Conservation (phyloP, 2,888 invertebrate species). For the Lepidocyrtoides sp. region DNA sequence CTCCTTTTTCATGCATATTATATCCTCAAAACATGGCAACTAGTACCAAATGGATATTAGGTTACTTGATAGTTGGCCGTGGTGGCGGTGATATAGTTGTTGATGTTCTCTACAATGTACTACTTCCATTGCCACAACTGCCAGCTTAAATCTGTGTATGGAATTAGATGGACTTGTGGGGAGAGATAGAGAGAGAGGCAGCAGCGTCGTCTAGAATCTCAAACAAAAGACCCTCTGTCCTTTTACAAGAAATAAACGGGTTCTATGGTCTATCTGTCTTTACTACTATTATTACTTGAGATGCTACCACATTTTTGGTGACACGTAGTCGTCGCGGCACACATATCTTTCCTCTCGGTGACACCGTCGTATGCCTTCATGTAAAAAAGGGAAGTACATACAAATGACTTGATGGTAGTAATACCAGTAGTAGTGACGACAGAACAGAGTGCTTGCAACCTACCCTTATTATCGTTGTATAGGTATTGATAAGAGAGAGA, state of each 20-base stretch:
- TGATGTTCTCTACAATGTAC: not conserved
- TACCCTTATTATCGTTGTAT: not conserved
- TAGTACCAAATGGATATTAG: constrained; percentile 16
- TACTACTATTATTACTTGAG: constrained; percentile 28
- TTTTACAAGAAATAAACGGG: constrained; percentile 58
- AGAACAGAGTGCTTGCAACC: not conserved
- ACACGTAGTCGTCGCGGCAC: constrained; percentile 35
- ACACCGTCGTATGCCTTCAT: constrained; percentile 59
- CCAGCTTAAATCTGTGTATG: constrained; percentile 52
- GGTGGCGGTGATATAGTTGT: not conserved
- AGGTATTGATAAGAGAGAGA: not conserved
- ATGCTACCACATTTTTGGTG: constrained; percentile 39
- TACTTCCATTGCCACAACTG: constrained; percentile 30
- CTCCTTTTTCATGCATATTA: constrained; percentile 48
- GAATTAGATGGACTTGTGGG: constrained; percentile 48
- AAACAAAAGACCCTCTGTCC: constrained; percentile 33
- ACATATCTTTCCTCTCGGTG: constrained; percentile 49
- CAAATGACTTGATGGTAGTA: constrained; percentile 59
- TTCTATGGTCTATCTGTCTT: constrained; percentile 34
- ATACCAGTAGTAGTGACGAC: not conserved
- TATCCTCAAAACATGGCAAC: constrained; percentile 22
- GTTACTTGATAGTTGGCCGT: not conserved
- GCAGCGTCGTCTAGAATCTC: constrained; percentile 57
- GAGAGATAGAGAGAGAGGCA: not conserved
- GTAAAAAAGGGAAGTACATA: constrained; percentile 53